Base-by-base conservation (phyloP, 30 jellyfish, hydroid and myxozoan species). In the Aurelia aurita region DNA sequence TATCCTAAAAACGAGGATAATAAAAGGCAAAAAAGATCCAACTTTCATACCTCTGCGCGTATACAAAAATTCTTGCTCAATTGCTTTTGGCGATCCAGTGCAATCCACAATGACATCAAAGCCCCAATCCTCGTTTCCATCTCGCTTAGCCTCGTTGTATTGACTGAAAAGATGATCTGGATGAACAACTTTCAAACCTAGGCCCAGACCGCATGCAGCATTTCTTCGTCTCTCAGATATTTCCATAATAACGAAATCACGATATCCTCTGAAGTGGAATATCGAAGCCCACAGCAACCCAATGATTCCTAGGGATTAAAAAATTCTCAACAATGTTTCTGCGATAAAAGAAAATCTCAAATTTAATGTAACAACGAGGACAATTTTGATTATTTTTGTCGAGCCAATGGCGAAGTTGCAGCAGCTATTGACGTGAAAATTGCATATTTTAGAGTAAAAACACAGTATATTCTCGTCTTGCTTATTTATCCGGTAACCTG, bases 1-100 rank as follows among this genome's bases (percentile, higher is more conserved):
- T 39, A 6, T 39, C 0, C 1, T 39, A 5, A 39, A 6, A 39
- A 39, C 0, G 51, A 39, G 0, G 15, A 39, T 6, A 0, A 8
- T 4, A 39, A 39, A 39, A 9, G 16, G 0, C 1, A 7, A 5
- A 39, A 39, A 39, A 6, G 43, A 39, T 6, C n/a, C n/a, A 39
- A 39, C 51, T 39, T 6, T 39, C 90, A 11, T 64, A 87, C 96
- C 98, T 72, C 86, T 88, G 62, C 97, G 89, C 6, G 93, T 70
- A 80, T 82, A 93, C 18, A 60, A 62, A 66, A 93, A 93, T 45
- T 91, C 89, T 58, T 93, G 96, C 64, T 93, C 97, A 10, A 93
- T 93, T 3, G 98, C 98, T 67, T 85, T 83, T 2, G 98, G 98
- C 28, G 91, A 85, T 43, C 98, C 98, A 31, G 98, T 93, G 73